These are phyloP conservation scores for Chaetodon trifasciatus DNA, from an alignment of 2,797 vertebrate genomes.

Conservation along the genomic window DNA sequence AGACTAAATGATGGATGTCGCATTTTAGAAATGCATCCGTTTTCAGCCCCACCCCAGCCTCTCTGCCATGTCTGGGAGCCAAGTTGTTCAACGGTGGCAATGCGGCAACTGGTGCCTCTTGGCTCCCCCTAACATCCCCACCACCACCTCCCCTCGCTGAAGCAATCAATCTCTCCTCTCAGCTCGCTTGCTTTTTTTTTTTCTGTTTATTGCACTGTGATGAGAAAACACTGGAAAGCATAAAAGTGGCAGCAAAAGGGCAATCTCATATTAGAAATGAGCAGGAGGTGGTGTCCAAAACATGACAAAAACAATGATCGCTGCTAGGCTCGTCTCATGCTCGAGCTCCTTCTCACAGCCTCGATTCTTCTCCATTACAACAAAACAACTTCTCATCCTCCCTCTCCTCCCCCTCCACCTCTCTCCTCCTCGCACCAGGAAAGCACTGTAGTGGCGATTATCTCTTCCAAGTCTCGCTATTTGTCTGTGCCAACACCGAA, in stretches of 20 bases:
- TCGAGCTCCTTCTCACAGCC: constrained; percentile 28
- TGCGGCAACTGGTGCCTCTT: constrained; percentile 76
- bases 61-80: constrained; percentile 10
- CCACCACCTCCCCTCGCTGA: neutral
- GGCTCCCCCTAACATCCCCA: constrained; percentile 6
- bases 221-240: constrained; percentile 22
- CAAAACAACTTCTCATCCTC: constrained; percentile 33
- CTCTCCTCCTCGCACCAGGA: constrained; percentile 8
- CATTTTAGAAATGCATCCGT: neutral
- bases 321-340: constrained; percentile 29
- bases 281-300: neutral
- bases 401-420: neutral
- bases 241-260: neutral
- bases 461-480: constrained; percentile 48
- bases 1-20: neutral
- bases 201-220: constrained; percentile 38
- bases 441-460: constrained; percentile 25
- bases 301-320: neutral
- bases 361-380: constrained; percentile 44
- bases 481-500: constrained; percentile 33
- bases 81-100: constrained; percentile 65
- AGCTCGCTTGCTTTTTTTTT: constrained; percentile 35
- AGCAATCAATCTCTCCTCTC: constrained; percentile 39
- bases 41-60: neutral
- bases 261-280: constrained; percentile 29